Conservation (phyloP, 2,797 vertebrate genomes). For the Graptemys geographica region DNA sequence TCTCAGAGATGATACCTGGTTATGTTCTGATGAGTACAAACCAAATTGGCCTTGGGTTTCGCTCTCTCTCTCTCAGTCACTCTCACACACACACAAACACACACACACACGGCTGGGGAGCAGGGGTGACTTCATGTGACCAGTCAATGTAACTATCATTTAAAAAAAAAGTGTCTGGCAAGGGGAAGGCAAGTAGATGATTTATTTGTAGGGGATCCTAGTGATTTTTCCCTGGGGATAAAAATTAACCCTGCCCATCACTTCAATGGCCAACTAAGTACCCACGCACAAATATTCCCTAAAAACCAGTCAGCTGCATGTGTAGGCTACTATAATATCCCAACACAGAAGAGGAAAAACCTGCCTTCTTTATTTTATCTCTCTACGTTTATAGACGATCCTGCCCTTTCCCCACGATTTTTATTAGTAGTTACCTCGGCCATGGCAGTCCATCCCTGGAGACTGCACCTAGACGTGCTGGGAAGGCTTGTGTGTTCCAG, state of each 20-base stretch:
- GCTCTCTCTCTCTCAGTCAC: neutral
- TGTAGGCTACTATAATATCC: neutral
- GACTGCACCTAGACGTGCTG: neutral
- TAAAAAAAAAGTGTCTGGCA: neutral
- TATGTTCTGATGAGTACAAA: accelerated
- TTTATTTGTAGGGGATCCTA: neutral
- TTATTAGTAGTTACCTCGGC: neutral
- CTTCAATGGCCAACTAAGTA: neutral
- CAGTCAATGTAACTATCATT: accelerated
- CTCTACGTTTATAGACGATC: accelerated
- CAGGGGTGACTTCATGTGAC: neutral
- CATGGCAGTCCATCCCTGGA: neutral
- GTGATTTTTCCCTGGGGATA: accelerated
- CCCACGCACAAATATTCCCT: neutral
- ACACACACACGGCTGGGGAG: neutral
- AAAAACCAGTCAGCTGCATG: no score
- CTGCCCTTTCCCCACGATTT: accelerated
- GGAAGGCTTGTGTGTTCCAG: neutral
- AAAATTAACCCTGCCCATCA: no score
- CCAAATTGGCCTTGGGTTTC: accelerated
- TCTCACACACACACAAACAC: neutral
- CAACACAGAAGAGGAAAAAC: neutral
- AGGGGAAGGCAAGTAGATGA: accelerated
- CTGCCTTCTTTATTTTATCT: neutral
- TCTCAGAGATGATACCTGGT: accelerated